phyloP scores from a whole-genome alignment of 1,140 invertebrate genomes.

The Goniozus legneri region DNA sequence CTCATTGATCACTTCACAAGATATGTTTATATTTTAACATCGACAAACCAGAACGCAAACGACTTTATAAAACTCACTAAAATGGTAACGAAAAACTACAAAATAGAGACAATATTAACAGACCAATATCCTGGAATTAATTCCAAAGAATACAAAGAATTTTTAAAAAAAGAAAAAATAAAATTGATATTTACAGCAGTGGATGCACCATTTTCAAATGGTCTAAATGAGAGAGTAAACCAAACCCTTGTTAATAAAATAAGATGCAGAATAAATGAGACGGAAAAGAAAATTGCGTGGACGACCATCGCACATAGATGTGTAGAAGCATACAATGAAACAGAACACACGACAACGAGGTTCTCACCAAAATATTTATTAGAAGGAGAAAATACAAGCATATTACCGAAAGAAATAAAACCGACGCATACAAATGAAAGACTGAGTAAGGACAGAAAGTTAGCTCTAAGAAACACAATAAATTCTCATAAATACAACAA shows the following conservation, averaged over 20 bases:
- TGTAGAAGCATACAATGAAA: conserved; percentile 40
- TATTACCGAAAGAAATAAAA: conserved; percentile 33
- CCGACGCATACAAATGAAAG: no score
- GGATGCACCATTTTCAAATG: no score
- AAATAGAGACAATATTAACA: conserved; percentile 29
- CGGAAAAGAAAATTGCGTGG: conserved; percentile 30
- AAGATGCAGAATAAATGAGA: conserved; percentile 38
- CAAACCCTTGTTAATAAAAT: conserved; percentile 3
- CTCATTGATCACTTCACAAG: conserved; percentile 25
- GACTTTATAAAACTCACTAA: conserved; percentile 38
- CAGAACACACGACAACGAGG: conserved; percentile 35
- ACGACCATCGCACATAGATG: conserved; percentile 40
- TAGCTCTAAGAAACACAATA: no score
- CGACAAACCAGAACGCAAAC: conserved; percentile 30
- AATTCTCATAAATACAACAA: no score
- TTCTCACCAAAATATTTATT: conserved; percentile 39
- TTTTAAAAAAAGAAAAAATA: conserved; percentile 24
- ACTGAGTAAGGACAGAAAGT: no score
- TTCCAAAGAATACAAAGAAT: conserved; percentile 37
- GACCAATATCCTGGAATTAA: conserved; percentile 42
- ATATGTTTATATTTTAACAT: conserved; percentile 35
- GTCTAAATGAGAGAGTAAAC: conserved; percentile 33
- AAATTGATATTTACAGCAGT: conserved; percentile 36
- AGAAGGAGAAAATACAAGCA: conserved; percentile 29
- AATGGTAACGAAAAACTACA: background rate